Percentiles rank a stretch among this genome's conserved stretches.
phyloP scores from a whole-genome alignment of 2,113 vertebrate genomes.

The Chionis minor region DNA sequence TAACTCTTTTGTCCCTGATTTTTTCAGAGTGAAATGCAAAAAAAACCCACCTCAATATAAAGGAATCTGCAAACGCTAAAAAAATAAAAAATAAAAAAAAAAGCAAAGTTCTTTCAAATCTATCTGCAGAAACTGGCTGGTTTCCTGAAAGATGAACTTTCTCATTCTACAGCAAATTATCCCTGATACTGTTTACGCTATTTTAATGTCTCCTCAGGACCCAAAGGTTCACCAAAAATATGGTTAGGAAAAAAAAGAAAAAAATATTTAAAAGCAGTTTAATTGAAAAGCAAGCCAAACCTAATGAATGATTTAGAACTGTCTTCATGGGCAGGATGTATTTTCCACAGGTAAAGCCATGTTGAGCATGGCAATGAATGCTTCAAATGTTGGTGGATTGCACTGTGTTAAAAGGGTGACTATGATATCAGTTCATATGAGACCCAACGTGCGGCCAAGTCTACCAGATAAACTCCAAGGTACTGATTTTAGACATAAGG shows the following conservation, averaged over 20 bases:
- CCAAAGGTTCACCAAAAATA: neutral
- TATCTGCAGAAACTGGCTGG: neutral
- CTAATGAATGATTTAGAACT: neutral
- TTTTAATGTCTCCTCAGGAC: neutral
- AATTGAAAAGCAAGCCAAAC: neutral
- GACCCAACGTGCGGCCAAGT: neutral
- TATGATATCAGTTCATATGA: neutral
- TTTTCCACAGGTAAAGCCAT: neutral
- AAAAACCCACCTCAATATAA: neutral
- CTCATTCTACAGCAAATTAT: neutral
- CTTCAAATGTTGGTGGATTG: neutral
- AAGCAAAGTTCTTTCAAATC: neutral
- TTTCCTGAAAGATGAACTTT: neutral
- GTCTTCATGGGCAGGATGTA: neutral
- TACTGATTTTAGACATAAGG: neutral
- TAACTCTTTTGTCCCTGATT: neutral
- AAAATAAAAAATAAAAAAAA: neutral
- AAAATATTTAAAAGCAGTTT: neutral
- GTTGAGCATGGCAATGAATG: neutral
- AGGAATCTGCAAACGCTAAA: neutral
- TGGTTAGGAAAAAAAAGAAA: neutral
- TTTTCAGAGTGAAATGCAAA: neutral
- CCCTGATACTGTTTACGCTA: neutral
- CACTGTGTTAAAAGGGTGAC: neutral
- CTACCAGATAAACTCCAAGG: neutral